A percentile compares a stretch with the other conserved stretches of the same genome.
These are phyloP conservation scores for Alentia gelatinosa DNA, from an alignment of 2,888 invertebrate genomes.

Conservation along the genomic window DNA sequence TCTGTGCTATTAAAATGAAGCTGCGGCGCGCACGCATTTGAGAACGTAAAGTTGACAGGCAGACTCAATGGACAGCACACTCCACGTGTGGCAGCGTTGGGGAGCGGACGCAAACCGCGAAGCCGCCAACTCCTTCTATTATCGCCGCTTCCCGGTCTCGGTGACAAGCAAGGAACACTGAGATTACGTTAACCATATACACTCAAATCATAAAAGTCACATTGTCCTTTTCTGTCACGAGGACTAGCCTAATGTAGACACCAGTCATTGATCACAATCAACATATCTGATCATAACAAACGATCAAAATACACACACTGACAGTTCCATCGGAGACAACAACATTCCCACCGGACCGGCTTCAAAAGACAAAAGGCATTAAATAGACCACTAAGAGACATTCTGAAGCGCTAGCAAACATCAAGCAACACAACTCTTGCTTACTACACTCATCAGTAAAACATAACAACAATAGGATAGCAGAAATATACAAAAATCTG, in stretches of 20 bases:
- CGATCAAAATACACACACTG: not conserved
- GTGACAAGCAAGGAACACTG: not conserved
- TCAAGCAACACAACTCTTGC: not conserved
- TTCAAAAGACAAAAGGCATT: not conserved
- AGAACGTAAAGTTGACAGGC: slow-evolving; percentile 13
- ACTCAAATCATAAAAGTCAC: not conserved
- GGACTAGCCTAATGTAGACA: not conserved
- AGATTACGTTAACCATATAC: not conserved
- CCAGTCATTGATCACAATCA: slow-evolving; percentile 25
- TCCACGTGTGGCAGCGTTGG: not conserved
- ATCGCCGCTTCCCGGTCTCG: not conserved
- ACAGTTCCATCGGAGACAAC: not conserved
- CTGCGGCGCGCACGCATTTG: slow-evolving; percentile 12
- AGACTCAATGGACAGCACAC: not conserved
- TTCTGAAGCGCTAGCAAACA: not conserved
- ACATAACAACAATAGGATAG: not conserved
- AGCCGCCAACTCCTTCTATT: slow-evolving; percentile 18
- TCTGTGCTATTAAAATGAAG: slow-evolving; percentile 33
- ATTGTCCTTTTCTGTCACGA: not conserved
- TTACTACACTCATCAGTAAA: not conserved
- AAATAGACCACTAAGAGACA: not conserved
- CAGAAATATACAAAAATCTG: slow-evolving; percentile 32
- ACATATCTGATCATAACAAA: slow-evolving; percentile 37
- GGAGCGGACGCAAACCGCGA: not conserved
- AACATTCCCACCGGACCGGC: not conserved